Conservation (phyloP, 1,140 invertebrate species). For the Apis cerana region DNA sequence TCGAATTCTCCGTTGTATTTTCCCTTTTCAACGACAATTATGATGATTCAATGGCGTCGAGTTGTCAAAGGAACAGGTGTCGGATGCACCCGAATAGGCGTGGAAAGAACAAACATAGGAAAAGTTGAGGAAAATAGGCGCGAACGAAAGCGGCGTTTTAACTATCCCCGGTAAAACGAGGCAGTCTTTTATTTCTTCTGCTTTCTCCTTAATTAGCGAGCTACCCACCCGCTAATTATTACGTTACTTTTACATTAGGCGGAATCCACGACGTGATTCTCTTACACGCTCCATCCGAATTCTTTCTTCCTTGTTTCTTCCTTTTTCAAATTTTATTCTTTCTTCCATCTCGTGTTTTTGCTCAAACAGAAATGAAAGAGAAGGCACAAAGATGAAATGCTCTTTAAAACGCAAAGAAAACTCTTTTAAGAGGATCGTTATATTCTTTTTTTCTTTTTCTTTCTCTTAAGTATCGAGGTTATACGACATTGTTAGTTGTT, state of each 20-base stretch:
- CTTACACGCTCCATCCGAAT: not conserved
- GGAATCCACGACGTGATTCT: not conserved
- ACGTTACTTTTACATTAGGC: conserved; percentile 34
- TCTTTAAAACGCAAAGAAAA: not conserved
- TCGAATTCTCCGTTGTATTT: not conserved
- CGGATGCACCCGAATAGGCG: not conserved
- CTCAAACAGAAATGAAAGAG: not conserved
- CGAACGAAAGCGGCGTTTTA: conserved; percentile 10
- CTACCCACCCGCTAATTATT: conserved; percentile 37
- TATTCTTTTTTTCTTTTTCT: not conserved
- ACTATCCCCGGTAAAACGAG: conserved; percentile 7
- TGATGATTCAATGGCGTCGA: not conserved
- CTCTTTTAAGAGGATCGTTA: not conserved
- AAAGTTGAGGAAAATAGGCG: not conserved
- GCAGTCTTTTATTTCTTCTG: conserved; percentile 12
- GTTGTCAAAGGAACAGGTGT: not conserved
- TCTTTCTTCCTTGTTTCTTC: not conserved
- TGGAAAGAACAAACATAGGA: not conserved
- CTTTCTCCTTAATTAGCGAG: conserved; percentile 41
- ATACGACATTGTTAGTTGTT: no score
- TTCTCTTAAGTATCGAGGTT: no score
- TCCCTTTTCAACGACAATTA: not conserved
- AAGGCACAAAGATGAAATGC: not conserved
- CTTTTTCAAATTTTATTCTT: not conserved
- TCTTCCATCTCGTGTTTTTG: not conserved